Conservation (phyloP, 2,888 invertebrate species). For the Pachydiplax longipennis region DNA sequence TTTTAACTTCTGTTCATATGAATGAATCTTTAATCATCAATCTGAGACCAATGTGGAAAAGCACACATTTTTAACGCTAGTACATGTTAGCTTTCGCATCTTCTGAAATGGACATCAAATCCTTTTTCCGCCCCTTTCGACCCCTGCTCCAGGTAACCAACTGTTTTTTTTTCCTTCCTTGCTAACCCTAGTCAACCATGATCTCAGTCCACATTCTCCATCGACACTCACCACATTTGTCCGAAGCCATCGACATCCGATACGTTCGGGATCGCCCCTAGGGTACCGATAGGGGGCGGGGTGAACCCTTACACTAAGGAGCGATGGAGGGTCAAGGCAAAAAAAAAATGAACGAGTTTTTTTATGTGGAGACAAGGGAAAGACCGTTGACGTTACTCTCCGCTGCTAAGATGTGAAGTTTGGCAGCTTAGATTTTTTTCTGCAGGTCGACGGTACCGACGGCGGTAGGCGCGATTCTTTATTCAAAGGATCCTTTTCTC, state of each 20-base stretch:
- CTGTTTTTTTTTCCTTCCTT: background rate
- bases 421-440: background rate
- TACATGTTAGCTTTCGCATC: too few relatives aligned
- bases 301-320: background rate
- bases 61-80: too few relatives aligned
- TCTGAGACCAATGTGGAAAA: too few relatives aligned
- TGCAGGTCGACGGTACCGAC: background rate
- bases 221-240: background rate
- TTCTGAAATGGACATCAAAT: too few relatives aligned
- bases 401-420: background rate
- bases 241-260: background rate
- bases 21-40: too few relatives aligned
- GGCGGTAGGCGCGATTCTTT: background rate
- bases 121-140: background rate
- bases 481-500: background rate
- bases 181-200: background rate
- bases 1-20: too few relatives aligned
- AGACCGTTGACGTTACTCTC: background rate
- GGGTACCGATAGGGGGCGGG: background rate
- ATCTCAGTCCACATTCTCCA: background rate
- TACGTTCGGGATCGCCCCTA: background rate
- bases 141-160: background rate
- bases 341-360: background rate
- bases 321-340: background rate
- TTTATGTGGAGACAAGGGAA: background rate